These are phyloP conservation scores for Fopius arisanus DNA, from an alignment of 1,140 invertebrate species.

Conservation along the genomic window DNA sequence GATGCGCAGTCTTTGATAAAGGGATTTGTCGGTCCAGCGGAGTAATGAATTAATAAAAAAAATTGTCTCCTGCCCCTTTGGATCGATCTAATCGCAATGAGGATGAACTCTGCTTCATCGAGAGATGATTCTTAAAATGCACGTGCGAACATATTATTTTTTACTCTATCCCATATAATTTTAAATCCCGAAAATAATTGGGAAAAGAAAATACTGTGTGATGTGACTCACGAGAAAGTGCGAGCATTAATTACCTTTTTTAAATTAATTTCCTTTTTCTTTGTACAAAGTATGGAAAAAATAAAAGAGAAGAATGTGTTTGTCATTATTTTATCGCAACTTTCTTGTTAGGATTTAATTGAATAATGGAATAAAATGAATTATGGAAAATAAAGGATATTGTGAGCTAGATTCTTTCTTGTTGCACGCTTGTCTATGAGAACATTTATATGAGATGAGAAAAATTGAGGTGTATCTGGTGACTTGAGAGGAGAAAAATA, in stretches of 20 bases:
- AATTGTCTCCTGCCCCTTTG: neutral
- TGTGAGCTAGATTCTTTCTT: neutral
- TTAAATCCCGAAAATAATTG: neutral
- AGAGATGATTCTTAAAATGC: neutral
- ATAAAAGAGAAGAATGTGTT: slow-evolving; percentile 1
- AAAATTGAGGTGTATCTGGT: neutral
- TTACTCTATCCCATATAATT: neutral
- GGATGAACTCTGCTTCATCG: neutral
- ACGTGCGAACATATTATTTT: slow-evolving; percentile 12
- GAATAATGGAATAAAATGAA: neutral
- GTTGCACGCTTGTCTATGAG: neutral
- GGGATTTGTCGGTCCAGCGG: neutral
- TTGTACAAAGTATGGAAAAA: slow-evolving; percentile 26
- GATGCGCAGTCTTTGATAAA: slow-evolving; percentile 7
- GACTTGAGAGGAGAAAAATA: neutral
- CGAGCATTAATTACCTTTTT: neutral
- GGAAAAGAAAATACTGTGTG: neutral
- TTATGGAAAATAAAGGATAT: neutral
- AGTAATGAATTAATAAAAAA: neutral
- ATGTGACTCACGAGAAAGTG: neutral
- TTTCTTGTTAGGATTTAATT: slow-evolving; percentile 17
- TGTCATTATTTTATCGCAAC: neutral
- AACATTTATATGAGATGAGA: neutral
- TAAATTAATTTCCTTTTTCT: slow-evolving; percentile 4
- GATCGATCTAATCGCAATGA: neutral